Base-by-base conservation (phyloP, 2,888 invertebrate species). In the Scotopteryx bipunctaria region DNA sequence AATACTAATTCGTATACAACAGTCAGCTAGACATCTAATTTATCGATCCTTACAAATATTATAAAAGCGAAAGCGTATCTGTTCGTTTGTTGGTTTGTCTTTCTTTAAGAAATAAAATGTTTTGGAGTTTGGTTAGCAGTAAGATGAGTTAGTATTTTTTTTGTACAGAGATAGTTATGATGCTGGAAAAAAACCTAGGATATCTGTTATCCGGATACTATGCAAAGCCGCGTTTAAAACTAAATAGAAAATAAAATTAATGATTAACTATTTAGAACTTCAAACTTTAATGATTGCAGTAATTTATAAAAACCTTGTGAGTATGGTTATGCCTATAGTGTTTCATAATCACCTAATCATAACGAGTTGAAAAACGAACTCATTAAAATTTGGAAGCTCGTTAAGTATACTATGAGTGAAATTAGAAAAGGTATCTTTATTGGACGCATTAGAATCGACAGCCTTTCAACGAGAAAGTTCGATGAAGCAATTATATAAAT, bases 401-500 rank as follows among this genome's bases (percentile, higher is more conserved):
- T 78, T 77, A 74, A 74, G 65, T 70, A n/a, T n/a, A n/a, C n/a
- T n/a, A 75, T 68, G 68, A 72, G 66, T 72, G 65, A 71, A 76
- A 77, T 75, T 73, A 71, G 69, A 69, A 63, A 58, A 72, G 70
- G 70, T 63, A 82, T 83, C 78, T 84, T 86, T 82, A 83, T 81
- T 81, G 73, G 73, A 57, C 69, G 71, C 79, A 80, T 83, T 81
- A 81, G 76, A 74, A 83, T 80, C 78, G 79, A 81, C 79, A 78
- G 75, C 71, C 78, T 76, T 80, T 83, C 73, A 71, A 79, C 73
- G 76, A 75, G 84, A 85, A 84, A 84, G 83, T 80, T 75, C 71
- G 76, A 86, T 86, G 76, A 79, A 85, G 85, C 81, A 81, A 86
- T 88, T 83, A 84, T 79, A 84, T 85, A 75, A 84, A 86, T 83